Percentiles rank a stretch among this genome's conserved stretches.
These are phyloP conservation scores for Seriola quinqueradiata DNA, from an alignment of 2,113 vertebrate species.

Conservation along the genomic window DNA sequence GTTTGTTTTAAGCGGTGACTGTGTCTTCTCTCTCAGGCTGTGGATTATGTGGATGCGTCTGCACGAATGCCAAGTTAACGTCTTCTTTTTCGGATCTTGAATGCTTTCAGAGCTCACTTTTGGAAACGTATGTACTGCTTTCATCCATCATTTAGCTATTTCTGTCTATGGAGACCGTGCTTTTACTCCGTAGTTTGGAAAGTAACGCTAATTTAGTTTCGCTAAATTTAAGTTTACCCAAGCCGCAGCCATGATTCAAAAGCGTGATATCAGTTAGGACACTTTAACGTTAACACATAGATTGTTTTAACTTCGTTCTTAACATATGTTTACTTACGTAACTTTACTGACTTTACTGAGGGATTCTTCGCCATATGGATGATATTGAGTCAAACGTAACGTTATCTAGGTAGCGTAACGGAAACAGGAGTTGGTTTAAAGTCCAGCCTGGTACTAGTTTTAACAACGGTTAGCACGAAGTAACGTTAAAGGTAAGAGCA, in stretches of 20 bases:
- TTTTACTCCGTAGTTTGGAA: background rate
- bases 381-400: background rate
- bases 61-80: slow-evolving; percentile 38
- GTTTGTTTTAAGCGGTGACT: background rate
- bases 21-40: background rate
- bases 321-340: background rate
- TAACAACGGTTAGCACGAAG: background rate
- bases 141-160: background rate
- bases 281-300: background rate
- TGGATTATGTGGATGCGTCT: slow-evolving; percentile 66
- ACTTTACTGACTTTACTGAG: background rate
- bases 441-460: background rate
- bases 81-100: slow-evolving; percentile 54
- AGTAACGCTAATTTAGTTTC: background rate
- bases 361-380: slow-evolving; percentile 32
- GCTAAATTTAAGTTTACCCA: background rate
- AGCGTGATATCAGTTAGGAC: background rate
- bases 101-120: slow-evolving; percentile 47
- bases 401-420: too few species aligned
- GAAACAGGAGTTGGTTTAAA: background rate
- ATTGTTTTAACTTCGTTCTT: background rate
- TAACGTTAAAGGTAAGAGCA: background rate
- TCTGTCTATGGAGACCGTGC: background rate
- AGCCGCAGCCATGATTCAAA: background rate
- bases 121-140: slow-evolving; percentile 67